Conservation (phyloP, 2,113 vertebrate species). For the Actenoides hombroni region DNA sequence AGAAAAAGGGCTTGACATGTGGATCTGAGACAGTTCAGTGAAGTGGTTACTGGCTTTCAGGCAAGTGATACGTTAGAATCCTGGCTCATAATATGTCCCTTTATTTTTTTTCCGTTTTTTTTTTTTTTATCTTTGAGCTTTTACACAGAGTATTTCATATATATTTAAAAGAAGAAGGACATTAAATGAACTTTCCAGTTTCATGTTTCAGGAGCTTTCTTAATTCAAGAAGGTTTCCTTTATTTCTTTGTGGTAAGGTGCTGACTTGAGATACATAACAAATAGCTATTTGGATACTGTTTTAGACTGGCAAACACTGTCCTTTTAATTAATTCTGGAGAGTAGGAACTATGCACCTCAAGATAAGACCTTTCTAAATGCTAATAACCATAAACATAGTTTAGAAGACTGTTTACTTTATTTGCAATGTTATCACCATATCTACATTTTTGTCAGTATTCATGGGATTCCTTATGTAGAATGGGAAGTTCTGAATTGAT, state of each 20-base stretch:
- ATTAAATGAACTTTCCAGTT: background rate
- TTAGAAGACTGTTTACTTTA: background rate
- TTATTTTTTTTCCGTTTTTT: background rate
- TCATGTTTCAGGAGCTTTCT: background rate
- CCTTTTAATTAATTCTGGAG: background rate
- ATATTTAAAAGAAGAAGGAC: background rate
- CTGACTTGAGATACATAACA: background rate
- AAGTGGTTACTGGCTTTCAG: background rate
- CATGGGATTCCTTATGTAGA: background rate
- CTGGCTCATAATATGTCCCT: fast-evolving
- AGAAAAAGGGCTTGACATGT: background rate
- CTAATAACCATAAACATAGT: background rate
- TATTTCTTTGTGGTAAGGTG: background rate
- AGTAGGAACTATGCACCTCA: background rate
- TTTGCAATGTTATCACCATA: background rate
- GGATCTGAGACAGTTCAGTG: background rate
- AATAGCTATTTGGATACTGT: background rate
- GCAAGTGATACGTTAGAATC: background rate
- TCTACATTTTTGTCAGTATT: background rate
- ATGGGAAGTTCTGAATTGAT: background rate
- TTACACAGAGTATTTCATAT: background rate
- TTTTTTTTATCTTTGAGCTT: background rate
- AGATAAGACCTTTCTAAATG: background rate
- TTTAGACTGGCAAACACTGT: background rate
- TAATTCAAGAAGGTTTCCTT: background rate